Percentiles rank a stretch among this genome's conserved stretches.
Evolutionary conservation across 2,113 vertebrate species (phyloP).

Genomic region (Dendrocopos noguchii): DNA sequence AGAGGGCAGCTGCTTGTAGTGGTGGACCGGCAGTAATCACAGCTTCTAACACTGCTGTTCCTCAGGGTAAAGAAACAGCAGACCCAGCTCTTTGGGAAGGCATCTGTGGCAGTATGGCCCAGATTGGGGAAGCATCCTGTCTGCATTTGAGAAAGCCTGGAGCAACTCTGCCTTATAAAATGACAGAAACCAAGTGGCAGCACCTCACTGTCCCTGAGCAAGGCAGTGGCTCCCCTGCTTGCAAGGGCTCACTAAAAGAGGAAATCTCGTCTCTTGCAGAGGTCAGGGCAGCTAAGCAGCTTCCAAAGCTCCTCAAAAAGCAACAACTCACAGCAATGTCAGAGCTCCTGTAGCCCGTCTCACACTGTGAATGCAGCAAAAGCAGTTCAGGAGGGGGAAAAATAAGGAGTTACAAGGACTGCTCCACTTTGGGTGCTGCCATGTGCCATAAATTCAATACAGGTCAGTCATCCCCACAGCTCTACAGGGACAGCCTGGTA

Average conservation of each 20-base stretch:
- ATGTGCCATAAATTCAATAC: rapidly evolving
- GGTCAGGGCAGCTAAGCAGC: background rate
- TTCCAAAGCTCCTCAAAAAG: background rate
- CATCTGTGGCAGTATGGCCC: background rate
- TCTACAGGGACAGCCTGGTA: background rate
- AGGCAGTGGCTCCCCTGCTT: background rate
- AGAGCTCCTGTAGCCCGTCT: background rate
- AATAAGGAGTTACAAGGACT: no score
- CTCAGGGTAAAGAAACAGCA: no score
- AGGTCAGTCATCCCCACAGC: background rate
- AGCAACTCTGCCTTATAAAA: background rate
- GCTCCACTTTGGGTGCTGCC: background rate
- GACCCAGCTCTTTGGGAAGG: background rate
- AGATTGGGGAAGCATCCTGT: background rate
- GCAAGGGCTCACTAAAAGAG: background rate
- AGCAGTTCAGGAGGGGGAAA: background rate
- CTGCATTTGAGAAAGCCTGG: background rate
- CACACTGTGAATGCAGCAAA: background rate
- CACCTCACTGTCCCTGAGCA: background rate
- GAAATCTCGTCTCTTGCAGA: background rate
- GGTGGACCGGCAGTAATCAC: background rate
- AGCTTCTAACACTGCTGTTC: background rate
- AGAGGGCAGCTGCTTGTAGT: background rate
- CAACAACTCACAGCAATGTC: background rate
- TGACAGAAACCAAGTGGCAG: background rate